These are phyloP conservation scores for Beris morrisii DNA, from an alignment of 2,888 invertebrate genomes.

Conservation along the genomic window DNA sequence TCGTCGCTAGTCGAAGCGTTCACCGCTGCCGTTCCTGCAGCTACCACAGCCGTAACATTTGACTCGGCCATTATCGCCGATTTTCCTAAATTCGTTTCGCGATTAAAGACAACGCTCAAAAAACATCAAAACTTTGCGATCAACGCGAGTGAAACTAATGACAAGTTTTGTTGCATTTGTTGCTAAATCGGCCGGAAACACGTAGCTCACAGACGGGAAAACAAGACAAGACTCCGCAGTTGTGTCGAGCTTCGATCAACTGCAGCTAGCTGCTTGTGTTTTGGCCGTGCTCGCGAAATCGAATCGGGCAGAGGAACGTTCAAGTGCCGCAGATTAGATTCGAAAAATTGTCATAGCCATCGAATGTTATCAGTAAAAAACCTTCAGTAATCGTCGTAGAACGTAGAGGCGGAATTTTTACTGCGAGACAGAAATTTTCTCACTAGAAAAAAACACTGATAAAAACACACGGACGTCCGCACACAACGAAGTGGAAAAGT, in stretches of 20 bases:
- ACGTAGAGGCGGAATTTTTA: conserved; percentile 6
- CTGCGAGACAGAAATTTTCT: neutral
- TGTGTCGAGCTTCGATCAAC: too few relatives aligned
- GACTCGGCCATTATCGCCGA: conserved; percentile 33
- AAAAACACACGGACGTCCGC: conserved; percentile 1
- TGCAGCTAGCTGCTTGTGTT: too few relatives aligned
- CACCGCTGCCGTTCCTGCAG: neutral
- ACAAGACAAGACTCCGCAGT: too few relatives aligned
- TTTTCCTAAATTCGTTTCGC: neutral
- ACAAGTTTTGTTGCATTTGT: too few relatives aligned
- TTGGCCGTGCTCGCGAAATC: neutral
- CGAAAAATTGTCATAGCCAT: neutral
- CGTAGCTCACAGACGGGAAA: too few relatives aligned
- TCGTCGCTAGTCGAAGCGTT: conserved; percentile 61
- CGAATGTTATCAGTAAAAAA: conserved; percentile 5
- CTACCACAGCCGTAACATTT: conserved; percentile 13
- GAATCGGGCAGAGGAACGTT: neutral
- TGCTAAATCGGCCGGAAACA: too few relatives aligned
- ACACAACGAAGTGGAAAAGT: too few relatives aligned
- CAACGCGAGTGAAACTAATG: too few relatives aligned
- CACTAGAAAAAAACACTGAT: conserved; percentile 11
- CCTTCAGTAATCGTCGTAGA: neutral
- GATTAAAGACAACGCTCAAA: neutral
- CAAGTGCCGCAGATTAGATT: conserved; percentile 7
- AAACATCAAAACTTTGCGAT: too few relatives aligned